These are phyloP conservation scores for Cotesia chilonis DNA, from an alignment of 1,140 invertebrate species.

Conservation along the genomic window DNA sequence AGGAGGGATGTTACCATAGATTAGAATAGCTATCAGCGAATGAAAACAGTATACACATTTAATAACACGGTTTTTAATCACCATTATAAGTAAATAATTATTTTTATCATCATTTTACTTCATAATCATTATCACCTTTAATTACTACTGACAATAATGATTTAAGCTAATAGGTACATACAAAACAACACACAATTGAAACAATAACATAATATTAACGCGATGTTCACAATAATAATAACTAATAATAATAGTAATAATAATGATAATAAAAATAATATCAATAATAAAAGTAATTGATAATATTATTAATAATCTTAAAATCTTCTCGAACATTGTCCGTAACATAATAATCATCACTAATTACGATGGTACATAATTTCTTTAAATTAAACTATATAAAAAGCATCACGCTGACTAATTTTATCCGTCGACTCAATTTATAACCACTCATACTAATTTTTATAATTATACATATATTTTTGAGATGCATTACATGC, in stretches of 20 bases:
- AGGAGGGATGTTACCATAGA: conserved; percentile 40
- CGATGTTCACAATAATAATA: conserved; percentile 64
- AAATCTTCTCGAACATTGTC: conserved; percentile 60
- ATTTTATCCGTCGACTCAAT: conserved; percentile 45
- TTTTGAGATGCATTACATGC: too few species aligned
- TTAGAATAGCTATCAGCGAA: conserved; percentile 48
- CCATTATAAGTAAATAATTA: conserved; percentile 54
- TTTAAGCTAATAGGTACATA: conserved; percentile 62
- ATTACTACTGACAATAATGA: conserved; percentile 55
- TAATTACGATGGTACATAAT: conserved; percentile 57
- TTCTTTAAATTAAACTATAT: conserved; percentile 18
- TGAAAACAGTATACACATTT: conserved; percentile 58
- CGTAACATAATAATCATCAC: conserved; percentile 61
- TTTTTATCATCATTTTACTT: conserved; percentile 48
- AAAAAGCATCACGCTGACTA: conserved; percentile 51
- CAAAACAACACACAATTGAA: conserved; percentile 68
- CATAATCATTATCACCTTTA: conserved; percentile 43
- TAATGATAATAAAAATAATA: conserved; percentile 41
- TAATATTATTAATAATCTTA: conserved; percentile 53
- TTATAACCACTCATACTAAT: conserved; percentile 44
- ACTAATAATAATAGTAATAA: conserved; percentile 50
- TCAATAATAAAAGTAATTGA: conserved; percentile 34
- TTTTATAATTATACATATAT: conserved; percentile 45
- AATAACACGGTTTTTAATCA: conserved; percentile 54
- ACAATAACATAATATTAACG: conserved; percentile 68